Percentiles rank a stretch among this genome's conserved stretches.
These are phyloP conservation scores for Plebejus melissa DNA, from an alignment of 2,888 invertebrate genomes.

Conservation along the genomic window DNA sequence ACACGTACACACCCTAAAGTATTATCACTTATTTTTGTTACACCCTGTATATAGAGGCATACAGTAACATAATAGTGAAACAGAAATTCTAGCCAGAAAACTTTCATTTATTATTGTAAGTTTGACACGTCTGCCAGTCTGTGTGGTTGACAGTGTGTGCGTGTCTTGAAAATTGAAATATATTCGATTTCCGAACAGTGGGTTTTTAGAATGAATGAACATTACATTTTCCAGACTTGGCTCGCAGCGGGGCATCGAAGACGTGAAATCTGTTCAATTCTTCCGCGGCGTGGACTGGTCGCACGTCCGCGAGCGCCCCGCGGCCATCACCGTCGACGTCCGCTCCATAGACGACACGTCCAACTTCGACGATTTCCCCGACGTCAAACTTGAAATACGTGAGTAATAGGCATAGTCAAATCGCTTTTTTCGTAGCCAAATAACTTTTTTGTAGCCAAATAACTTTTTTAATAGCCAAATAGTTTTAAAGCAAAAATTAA, in stretches of 20 bases:
- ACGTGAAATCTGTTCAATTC: constrained; percentile 94
- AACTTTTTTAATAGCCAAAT: too few species aligned
- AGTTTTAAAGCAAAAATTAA: too few species aligned
- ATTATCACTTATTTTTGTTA: too few species aligned
- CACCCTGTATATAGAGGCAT: too few species aligned
- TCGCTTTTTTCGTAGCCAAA: too few species aligned
- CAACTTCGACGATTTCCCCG: constrained; percentile 99
- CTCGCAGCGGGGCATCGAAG: constrained; percentile 93
- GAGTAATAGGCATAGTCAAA: constrained; percentile 66
- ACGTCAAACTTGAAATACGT: constrained; percentile 99
- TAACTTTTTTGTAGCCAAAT: too few species aligned
- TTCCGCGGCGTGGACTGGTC: constrained; percentile 99
- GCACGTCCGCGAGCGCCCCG: constrained; percentile 98
- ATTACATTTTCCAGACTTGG: constrained; percentile 78
- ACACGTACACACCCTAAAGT: too few species aligned
- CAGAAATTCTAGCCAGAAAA: background rate
- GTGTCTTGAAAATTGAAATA: too few species aligned
- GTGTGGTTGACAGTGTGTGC: too few species aligned
- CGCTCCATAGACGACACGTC: constrained; percentile 99
- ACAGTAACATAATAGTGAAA: too few species aligned
- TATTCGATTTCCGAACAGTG: background rate
- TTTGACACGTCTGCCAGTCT: too few species aligned
- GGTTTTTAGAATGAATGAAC: background rate
- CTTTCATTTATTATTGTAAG: too few species aligned
- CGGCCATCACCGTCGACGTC: constrained; percentile 98